Conservation (phyloP, 2,888 invertebrate species). For the Apodemia hepburni region DNA sequence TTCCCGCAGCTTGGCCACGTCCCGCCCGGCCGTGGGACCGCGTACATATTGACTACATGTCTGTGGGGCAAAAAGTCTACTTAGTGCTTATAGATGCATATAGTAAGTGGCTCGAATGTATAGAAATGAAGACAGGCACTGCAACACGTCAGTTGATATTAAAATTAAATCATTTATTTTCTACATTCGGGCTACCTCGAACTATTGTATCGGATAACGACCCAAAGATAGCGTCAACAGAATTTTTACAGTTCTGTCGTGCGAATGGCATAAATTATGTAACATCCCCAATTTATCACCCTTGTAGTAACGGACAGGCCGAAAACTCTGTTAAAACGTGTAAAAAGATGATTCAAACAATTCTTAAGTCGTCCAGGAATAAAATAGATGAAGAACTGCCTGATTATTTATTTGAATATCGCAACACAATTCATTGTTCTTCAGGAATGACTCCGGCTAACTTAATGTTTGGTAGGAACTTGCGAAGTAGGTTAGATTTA, state of each 20-base stretch:
- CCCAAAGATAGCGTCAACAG: constrained; percentile 20
- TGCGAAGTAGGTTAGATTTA: neutral
- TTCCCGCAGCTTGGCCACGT: constrained; percentile 23
- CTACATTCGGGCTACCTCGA: constrained; percentile 22
- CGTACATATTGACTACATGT: constrained; percentile 34
- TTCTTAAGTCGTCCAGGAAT: constrained; percentile 19
- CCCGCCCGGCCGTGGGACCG: constrained; percentile 25
- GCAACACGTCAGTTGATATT: constrained; percentile 18
- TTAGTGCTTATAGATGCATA: constrained; percentile 31
- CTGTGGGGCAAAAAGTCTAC: constrained; percentile 25
- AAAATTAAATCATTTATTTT: constrained; percentile 23
- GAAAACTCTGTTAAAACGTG: constrained; percentile 32
- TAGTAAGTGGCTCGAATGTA: constrained; percentile 32
- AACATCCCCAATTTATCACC: constrained; percentile 28
- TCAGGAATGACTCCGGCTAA: constrained; percentile 1
- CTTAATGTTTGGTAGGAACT: constrained; percentile 8
- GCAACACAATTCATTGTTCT: constrained; percentile 24
- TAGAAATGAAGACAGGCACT: neutral
- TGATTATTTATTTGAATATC: constrained; percentile 29
- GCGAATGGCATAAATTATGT: constrained; percentile 28
- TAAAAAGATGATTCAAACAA: constrained; percentile 31
- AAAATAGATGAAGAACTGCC: constrained; percentile 3
- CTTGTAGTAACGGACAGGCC: constrained; percentile 30
- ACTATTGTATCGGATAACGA: constrained; percentile 27
- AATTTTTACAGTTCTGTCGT: constrained; percentile 28